These are phyloP conservation scores for Avahi laniger DNA, from an alignment of 2,797 vertebrate genomes.

Conservation along the genomic window DNA sequence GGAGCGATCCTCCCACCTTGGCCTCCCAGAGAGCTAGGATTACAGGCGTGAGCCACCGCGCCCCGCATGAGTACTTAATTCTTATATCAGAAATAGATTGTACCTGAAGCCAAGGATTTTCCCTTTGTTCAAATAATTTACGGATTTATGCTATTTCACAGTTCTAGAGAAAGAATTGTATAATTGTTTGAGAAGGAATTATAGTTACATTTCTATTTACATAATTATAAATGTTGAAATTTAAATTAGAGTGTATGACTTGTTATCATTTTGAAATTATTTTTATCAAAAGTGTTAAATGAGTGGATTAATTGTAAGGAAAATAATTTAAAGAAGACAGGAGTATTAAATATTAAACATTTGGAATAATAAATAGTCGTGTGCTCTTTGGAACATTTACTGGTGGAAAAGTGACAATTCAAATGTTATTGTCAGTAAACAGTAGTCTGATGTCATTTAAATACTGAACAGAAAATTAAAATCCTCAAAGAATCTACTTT, in stretches of 20 bases:
- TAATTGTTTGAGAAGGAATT: neutral
- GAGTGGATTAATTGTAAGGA: neutral
- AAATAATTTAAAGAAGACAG: neutral
- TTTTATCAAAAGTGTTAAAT: neutral
- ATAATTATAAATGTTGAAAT: neutral
- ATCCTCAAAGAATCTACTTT: neutral
- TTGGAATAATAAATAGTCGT: neutral
- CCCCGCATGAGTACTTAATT: neutral
- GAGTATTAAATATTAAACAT: neutral
- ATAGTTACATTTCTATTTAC: neutral
- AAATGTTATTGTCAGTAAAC: neutral
- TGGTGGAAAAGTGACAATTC: neutral
- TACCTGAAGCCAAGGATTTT: neutral
- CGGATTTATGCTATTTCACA: neutral
- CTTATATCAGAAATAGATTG: neutral
- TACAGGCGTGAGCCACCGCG: too few relatives aligned
- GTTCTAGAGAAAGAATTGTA: neutral
- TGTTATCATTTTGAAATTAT: neutral
- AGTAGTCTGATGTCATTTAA: neutral
- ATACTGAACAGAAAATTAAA: conserved; percentile 20
- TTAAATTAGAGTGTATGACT: neutral
- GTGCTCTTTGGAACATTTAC: neutral
- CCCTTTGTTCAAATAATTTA: neutral
- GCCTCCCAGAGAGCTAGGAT: too few relatives aligned
- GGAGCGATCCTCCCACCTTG: too few relatives aligned